Evolutionary conservation across 2,797 vertebrate species (phyloP).

Genomic region (Melanotaenia nigrans): DNA sequence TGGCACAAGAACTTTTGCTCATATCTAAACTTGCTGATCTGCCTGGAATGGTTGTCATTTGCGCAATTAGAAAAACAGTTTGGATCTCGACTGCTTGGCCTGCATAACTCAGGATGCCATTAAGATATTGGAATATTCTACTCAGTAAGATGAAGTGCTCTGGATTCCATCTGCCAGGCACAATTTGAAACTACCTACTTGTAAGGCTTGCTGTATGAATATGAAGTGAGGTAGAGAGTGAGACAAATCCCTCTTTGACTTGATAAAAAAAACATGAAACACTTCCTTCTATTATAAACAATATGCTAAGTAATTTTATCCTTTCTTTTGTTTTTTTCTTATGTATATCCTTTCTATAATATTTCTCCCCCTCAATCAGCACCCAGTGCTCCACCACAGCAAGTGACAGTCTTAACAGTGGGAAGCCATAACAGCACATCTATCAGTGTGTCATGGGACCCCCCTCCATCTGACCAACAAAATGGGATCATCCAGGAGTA

Average conservation of each 20-base stretch:
- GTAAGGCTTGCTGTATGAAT: conserved; percentile 56
- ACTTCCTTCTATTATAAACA: conserved; percentile 13
- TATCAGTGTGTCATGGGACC: conserved; percentile 99
- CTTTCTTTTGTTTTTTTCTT: conserved; percentile 8
- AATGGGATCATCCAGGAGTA: conserved; percentile 99
- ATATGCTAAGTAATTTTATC: conserved; percentile 5
- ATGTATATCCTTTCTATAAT: conserved; percentile 8
- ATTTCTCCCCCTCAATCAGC: conserved; percentile 74
- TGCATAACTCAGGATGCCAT: conserved; percentile 42
- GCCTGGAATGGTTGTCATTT: conserved; percentile 39
- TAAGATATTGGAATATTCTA: conserved; percentile 45
- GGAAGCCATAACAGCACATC: conserved; percentile 97
- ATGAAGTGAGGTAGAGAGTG: conserved; percentile 53
- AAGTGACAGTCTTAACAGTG: conserved; percentile 94
- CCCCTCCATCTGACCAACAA: conserved; percentile 94
- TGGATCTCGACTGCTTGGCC: conserved; percentile 32
- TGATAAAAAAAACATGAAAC: conserved; percentile 33
- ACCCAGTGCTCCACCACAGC: conserved; percentile 95
- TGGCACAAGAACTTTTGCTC: conserved; percentile 42
- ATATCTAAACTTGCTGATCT: conserved; percentile 49
- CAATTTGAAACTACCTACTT: conserved; percentile 51
- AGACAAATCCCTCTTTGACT: conserved; percentile 46
- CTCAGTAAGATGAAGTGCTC: conserved; percentile 55
- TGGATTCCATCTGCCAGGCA: conserved; percentile 58
- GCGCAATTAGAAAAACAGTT: conserved; percentile 47